A percentile compares a stretch with the other conserved stretches of the same genome.
Conservation (phyloP, 2,888 invertebrate species). For the Ectemnius lituratus region DNA sequence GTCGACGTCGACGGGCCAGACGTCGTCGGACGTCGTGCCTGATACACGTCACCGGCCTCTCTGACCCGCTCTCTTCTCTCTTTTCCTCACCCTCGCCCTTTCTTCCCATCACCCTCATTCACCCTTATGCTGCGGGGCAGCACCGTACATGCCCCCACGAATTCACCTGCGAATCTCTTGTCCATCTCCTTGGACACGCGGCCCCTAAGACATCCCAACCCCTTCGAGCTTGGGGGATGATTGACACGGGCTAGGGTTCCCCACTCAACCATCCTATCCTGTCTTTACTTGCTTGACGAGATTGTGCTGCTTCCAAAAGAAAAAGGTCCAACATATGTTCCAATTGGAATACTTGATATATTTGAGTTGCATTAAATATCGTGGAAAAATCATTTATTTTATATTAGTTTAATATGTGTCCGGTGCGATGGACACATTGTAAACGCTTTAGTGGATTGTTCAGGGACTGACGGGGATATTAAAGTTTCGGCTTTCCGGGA, state of each 20-base stretch:
- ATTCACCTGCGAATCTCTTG: conserved; percentile 47
- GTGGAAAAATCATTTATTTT: no score
- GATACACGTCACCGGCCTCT: conserved; percentile 7
- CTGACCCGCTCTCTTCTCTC: conserved; percentile 25
- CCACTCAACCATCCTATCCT: no score
- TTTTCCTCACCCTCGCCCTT: neutral
- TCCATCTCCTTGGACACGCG: no score
- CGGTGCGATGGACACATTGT: no score
- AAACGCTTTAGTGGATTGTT: neutral
- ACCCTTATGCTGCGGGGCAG: conserved; percentile 32
- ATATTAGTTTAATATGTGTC: no score
- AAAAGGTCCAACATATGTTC: no score
- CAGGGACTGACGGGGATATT: neutral
- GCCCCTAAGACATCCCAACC: conserved; percentile 33
- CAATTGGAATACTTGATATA: no score
- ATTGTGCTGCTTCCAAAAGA: no score
- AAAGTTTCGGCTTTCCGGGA: conserved; percentile 3
- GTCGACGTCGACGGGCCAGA: conserved; percentile 28
- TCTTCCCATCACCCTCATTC: conserved; percentile 45
- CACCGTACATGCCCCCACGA: conserved; percentile 58
- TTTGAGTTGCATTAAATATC: no score
- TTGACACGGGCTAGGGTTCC: neutral
- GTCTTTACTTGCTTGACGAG: no score
- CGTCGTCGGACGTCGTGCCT: no score
- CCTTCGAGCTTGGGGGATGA: conserved; percentile 29